Evolutionary conservation across 2,888 invertebrate genomes (phyloP).

Genomic region (Choristoneura rosaceana): DNA sequence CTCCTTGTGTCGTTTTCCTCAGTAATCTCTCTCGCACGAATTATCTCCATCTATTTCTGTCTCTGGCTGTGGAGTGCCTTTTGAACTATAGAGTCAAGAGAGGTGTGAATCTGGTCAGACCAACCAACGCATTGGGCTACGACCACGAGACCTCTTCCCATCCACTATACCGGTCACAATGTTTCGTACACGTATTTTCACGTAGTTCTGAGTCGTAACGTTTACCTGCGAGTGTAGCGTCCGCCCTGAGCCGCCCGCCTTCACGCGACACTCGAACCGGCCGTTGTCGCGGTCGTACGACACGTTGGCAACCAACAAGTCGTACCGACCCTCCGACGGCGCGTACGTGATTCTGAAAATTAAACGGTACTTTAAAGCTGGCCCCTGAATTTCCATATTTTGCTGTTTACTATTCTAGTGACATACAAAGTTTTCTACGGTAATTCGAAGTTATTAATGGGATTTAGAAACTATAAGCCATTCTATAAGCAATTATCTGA

Average conservation of each 20-base stretch:
- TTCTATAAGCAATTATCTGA: constrained; percentile 6
- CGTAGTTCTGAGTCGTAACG: not conserved
- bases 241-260: constrained; percentile 92
- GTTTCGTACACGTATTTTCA: too few species aligned
- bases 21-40: too few species aligned
- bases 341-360: constrained; percentile 89
- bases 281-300: constrained; percentile 97
- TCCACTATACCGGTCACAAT: too few species aligned
- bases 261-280: constrained; percentile 95
- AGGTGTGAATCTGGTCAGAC: too few species aligned
- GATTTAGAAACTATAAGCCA: constrained; percentile 4
- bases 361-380: constrained; percentile 31
- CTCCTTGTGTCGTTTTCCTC: too few species aligned
- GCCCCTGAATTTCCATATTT: constrained; percentile 23
- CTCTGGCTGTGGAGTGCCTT: too few species aligned
- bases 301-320: constrained; percentile 94
- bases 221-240: constrained; percentile 90
- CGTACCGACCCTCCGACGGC: constrained; percentile 93
- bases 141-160: too few species aligned
- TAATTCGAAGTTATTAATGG: not conserved
- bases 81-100: too few species aligned
- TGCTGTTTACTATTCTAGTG: constrained; percentile 10
- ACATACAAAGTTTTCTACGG: constrained; percentile 4
- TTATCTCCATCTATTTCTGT: too few species aligned
- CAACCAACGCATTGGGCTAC: too few species aligned